Conservation (phyloP, 1,140 invertebrate genomes). For the Apis cerana region DNA sequence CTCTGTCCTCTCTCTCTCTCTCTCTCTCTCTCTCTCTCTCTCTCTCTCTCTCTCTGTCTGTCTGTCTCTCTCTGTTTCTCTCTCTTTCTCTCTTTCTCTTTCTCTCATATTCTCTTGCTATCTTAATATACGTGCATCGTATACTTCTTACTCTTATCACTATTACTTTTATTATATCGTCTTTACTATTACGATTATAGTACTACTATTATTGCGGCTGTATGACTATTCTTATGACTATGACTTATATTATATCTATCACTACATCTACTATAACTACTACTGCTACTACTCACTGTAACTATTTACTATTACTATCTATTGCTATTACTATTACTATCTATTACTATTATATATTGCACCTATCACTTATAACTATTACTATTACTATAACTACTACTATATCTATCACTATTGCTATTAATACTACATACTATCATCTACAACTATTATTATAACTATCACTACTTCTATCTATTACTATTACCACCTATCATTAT, state of each 20-base stretch:
- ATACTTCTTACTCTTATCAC: slow-evolving; percentile 61
- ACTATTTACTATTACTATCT: not conserved
- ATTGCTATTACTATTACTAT: slow-evolving; percentile 17
- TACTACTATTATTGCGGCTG: not conserved
- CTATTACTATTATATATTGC: slow-evolving; percentile 11
- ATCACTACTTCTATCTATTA: slow-evolving; percentile 20
- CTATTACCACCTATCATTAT: slow-evolving; percentile 7
- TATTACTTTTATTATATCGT: slow-evolving; percentile 59
- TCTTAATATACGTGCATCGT: slow-evolving; percentile 58
- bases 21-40: slow-evolving; percentile 45
- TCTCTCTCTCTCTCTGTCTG: slow-evolving; percentile 18
- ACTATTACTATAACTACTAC: not conserved
- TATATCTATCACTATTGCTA: not conserved
- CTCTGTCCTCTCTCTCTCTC: slow-evolving; percentile 44
- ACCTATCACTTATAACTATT: not conserved
- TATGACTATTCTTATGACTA: no score
- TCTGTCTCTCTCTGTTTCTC: slow-evolving; percentile 48
- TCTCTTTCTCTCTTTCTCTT: slow-evolving; percentile 49
- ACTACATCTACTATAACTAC: not conserved
- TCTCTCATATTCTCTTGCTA: slow-evolving; percentile 45
- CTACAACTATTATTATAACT: not conserved
- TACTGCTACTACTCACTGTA: slow-evolving; percentile 40
- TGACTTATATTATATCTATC: slow-evolving; percentile 7
- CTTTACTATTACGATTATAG: slow-evolving; percentile 11
- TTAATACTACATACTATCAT: not conserved